phyloP scores from a whole-genome alignment of 2,888 invertebrate species.

The Dione vanillae region DNA sequence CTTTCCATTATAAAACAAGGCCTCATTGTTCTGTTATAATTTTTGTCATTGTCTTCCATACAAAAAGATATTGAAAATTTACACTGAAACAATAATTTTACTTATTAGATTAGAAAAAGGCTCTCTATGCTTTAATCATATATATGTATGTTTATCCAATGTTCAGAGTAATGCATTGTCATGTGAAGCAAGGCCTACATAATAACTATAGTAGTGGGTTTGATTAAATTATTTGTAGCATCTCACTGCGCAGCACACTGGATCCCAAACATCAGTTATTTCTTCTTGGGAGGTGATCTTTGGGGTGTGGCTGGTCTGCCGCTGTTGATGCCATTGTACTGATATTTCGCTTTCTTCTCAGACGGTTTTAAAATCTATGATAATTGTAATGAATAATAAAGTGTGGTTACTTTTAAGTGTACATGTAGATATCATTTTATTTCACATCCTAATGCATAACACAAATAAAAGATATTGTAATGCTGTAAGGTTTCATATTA shows the following conservation, averaged over 20 bases:
- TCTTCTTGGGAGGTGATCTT: constrained; percentile 89
- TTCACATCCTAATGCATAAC: too few species aligned
- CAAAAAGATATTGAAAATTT: background rate
- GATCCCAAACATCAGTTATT: constrained; percentile 85
- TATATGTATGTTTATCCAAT: background rate
- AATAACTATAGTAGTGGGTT: constrained; percentile 81
- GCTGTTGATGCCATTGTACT: constrained; percentile 95
- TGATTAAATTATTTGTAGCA: constrained; percentile 82
- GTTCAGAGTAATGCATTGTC: constrained; percentile 20
- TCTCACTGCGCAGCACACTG: constrained; percentile 83
- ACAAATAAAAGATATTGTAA: too few species aligned
- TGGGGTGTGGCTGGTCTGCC: constrained; percentile 94
- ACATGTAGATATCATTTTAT: too few species aligned
- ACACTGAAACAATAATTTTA: background rate
- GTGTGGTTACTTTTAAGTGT: too few species aligned
- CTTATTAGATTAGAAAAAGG: background rate
- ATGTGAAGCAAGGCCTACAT: constrained; percentile 61
- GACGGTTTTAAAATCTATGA: constrained; percentile 98
- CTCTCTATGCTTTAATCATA: background rate
- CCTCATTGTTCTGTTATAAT: background rate
- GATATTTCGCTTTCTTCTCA: constrained; percentile 99
- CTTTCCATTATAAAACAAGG: background rate
- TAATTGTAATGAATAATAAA: too few species aligned
- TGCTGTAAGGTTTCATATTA: too few species aligned
- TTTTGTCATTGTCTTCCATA: background rate